Evolutionary conservation across 2,797 vertebrate species (phyloP).

Genomic region (Salarias fasciatus): DNA sequence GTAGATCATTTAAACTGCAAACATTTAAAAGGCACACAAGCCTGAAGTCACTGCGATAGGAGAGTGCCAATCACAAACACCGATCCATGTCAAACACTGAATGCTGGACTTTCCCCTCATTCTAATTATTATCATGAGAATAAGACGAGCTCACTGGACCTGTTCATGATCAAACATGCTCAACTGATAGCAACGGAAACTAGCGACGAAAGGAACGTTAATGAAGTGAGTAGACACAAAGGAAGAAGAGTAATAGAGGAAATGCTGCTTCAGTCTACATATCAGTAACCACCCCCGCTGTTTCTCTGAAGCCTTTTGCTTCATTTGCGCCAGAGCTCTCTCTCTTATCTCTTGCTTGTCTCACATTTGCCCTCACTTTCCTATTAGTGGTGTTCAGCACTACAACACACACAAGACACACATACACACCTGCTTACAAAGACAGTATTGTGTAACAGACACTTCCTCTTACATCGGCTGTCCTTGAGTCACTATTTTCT

Average conservation of each 20-base stretch:
- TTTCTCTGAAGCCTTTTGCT: too few relatives aligned
- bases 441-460: constrained; percentile 18
- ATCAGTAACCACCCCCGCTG: too few relatives aligned
- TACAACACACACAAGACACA: neutral
- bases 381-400: constrained; percentile 15
- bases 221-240: neutral
- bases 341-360: constrained; percentile 5
- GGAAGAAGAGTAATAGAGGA: constrained; percentile 4
- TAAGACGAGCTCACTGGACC: constrained; percentile 9
- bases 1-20: too few relatives aligned
- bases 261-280: neutral
- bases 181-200: constrained; percentile 12
- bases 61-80: too few relatives aligned
- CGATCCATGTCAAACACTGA: too few relatives aligned
- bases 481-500: neutral
- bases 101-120: too few relatives aligned
- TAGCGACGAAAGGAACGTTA: neutral
- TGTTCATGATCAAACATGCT: constrained; percentile 13
- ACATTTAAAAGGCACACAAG: too few relatives aligned
- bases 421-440: constrained; percentile 15
- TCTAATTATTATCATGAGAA: constrained; percentile 35
- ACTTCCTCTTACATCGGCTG: constrained; percentile 20
- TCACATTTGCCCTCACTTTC: constrained; percentile 32
- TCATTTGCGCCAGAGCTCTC: neutral
- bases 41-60: too few relatives aligned